A percentile compares a stretch with the other conserved stretches of the same genome.
These are phyloP conservation scores for Neotoxoptera formosana DNA, from an alignment of 1,140 invertebrate species.

Conservation along the genomic window DNA sequence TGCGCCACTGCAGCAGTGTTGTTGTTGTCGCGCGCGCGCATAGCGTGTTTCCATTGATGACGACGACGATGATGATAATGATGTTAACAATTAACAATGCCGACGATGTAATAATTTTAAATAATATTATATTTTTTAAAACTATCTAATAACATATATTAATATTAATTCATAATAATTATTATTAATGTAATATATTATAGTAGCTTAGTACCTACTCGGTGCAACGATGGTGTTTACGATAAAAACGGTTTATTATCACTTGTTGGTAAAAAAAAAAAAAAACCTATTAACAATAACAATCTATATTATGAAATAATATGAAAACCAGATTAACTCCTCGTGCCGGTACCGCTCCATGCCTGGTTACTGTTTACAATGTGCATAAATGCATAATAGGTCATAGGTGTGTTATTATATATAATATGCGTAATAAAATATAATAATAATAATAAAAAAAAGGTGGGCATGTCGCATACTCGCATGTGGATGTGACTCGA, in stretches of 20 bases:
- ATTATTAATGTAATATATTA: background rate
- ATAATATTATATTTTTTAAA: background rate
- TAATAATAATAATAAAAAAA: background rate
- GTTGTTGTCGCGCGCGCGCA: background rate
- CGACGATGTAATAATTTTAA: background rate
- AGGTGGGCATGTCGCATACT: background rate
- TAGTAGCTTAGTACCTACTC: background rate
- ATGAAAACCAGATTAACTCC: background rate
- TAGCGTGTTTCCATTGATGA: background rate
- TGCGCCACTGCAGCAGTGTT: background rate
- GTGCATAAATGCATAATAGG: background rate
- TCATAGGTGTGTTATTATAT: background rate
- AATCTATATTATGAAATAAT: background rate
- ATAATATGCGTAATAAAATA: background rate
- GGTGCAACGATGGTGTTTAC: background rate
- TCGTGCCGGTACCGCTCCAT: background rate
- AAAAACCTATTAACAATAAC: slow-evolving; percentile 14
- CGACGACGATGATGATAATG: background rate
- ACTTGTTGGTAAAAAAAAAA: background rate
- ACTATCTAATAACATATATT: background rate
- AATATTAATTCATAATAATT: background rate
- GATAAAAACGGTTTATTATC: background rate
- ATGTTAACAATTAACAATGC: background rate
- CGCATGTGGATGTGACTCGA: too few species aligned
- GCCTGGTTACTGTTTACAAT: background rate